Evolutionary conservation across 2,888 invertebrate species (phyloP), one percentile per base, ranked within the genome.

Genomic region (Ferrisia virgata): DNA sequence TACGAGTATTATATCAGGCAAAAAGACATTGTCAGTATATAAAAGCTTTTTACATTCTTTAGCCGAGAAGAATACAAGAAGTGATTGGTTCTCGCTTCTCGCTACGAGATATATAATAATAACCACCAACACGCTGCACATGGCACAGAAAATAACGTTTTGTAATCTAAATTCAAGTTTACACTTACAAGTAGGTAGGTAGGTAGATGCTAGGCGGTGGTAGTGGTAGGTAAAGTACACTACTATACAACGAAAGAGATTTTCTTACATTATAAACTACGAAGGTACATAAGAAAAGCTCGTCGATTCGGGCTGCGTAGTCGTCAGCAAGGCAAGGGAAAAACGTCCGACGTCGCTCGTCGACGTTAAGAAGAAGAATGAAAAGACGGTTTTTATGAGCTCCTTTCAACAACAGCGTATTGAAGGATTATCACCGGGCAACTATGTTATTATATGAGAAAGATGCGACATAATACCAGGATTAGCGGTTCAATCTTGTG

Each of bases 401-500:
- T 81, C 58, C 81, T 58, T 58, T 81, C 81, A 33, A 81, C 81
- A 81, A 81, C 81, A 31, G 58, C 11, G 81, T 81, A 81, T 81
- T 81, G 81, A 81, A 81, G 58, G 81, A 81, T 81, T 81, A 81
- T 81, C 81, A 81, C 47, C 81, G 81, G 36, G 58, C 22, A 81
- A 47, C 58, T 58, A 22, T 81, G 53, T 81, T 81, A 81, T 81
- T 76, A 76, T 76, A 76, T 76, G 72, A 80, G 80, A 53, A 43
- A 76, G 72, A 83, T 43, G 83, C 76, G 83, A 83, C 83, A 83
- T 83, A 83, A 83, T 83, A 72, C 83, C 83, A 15, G 69, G 83
- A 83, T 83, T 83, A 83, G 76, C 83, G 72, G 40, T 76, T 83
- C 83, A 76, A 83, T 83, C 83, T 83, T 83, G 31, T 69, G 64